Evolutionary conservation across 2,797 vertebrate genomes (phyloP).

Genomic region (Hoplostethus atlanticus): DNA sequence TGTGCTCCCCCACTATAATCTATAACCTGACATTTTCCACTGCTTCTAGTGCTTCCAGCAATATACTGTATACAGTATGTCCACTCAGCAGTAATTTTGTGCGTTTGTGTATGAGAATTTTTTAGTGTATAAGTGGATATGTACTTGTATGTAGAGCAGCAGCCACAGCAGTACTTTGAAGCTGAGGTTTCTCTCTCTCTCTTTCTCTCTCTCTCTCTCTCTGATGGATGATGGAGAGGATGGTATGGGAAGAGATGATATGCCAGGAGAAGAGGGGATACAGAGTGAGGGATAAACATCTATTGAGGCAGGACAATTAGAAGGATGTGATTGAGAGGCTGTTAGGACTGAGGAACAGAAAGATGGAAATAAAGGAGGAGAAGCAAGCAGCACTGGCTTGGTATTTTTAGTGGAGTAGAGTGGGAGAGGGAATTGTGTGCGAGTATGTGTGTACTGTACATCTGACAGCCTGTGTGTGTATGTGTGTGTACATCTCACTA

Average conservation of each 20-base stretch:
- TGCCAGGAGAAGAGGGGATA: neutral
- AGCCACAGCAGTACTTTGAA: constrained; percentile 10
- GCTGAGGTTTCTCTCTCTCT: neutral
- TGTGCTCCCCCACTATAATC: neutral
- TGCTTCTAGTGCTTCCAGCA: neutral
- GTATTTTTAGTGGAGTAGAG: neutral
- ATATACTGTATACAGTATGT: neutral
- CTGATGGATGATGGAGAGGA: neutral
- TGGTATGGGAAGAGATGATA: neutral
- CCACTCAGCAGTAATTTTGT: constrained; percentile 2
- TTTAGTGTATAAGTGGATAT: neutral
- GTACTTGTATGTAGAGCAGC: neutral
- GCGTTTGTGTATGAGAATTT: constrained; percentile 1
- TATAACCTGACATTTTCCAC: neutral
- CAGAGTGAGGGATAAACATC: constrained; percentile 10
- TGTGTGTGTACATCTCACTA: neutral
- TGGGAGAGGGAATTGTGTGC: neutral
- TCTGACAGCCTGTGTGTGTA: neutral
- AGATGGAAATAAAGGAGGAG: neutral
- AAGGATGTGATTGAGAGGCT: constrained; percentile 6
- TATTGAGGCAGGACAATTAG: neutral
- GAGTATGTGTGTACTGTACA: neutral
- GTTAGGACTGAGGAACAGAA: neutral
- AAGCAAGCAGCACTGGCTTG: neutral
- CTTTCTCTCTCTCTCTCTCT: neutral